These are phyloP conservation scores for Volucella zonaria DNA, from an alignment of 2,888 invertebrate genomes.

Conservation along the genomic window DNA sequence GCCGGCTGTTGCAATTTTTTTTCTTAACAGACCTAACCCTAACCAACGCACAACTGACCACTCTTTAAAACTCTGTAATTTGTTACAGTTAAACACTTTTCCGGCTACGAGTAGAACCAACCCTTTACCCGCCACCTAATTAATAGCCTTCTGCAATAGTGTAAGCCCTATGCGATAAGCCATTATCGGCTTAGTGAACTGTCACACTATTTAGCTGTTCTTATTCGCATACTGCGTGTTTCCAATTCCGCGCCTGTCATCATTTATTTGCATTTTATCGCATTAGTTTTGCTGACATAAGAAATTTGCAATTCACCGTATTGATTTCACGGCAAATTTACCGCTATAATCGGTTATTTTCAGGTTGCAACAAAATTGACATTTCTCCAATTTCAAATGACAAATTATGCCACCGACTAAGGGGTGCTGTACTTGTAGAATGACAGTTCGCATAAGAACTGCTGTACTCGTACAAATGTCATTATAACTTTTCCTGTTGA, in stretches of 20 bases:
- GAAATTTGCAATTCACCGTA: constrained; percentile 17
- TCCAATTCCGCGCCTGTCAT: background rate
- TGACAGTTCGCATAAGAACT: background rate
- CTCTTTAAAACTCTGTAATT: constrained; percentile 24
- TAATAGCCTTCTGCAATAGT: constrained; percentile 30
- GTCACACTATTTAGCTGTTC: constrained; percentile 31
- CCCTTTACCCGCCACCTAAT: constrained; percentile 30
- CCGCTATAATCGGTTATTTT: constrained; percentile 52
- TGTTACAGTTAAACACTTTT: background rate
- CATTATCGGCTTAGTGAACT: constrained; percentile 11
- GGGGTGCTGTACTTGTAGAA: background rate
- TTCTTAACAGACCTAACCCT: too few species aligned
- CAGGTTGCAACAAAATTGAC: constrained; percentile 3
- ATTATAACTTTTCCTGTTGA: too few species aligned
- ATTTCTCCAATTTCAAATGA: background rate
- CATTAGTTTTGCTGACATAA: constrained; percentile 55
- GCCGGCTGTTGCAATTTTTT: background rate
- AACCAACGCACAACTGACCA: constrained; percentile 4
- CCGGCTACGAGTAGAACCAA: background rate
- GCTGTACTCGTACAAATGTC: background rate
- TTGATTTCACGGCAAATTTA: constrained; percentile 62
- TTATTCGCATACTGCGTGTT: too few species aligned
- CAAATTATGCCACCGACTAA: background rate
- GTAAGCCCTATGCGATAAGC: constrained; percentile 39
- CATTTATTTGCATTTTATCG: constrained; percentile 45